Percentiles rank a stretch among this genome's conserved stretches.
Conservation (phyloP, 2,888 invertebrate genomes). For the Volucella inanis region DNA sequence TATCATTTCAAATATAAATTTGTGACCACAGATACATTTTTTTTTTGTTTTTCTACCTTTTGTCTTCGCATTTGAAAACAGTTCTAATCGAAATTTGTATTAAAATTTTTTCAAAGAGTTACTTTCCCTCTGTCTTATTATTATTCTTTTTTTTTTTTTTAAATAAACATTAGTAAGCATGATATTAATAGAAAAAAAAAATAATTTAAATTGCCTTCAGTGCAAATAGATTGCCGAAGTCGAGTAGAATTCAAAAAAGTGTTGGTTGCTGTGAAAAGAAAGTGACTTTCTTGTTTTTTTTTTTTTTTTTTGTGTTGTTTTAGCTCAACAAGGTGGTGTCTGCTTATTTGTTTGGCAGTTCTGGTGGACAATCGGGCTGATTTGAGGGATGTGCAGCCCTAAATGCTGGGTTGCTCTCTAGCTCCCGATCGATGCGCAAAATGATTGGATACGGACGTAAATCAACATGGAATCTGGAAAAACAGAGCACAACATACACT, state of each 20-base stretch:
- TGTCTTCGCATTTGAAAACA: neutral
- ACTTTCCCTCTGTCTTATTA: too few relatives aligned
- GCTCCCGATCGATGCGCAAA: constrained; percentile 91
- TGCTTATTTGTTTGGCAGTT: constrained; percentile 88
- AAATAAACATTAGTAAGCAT: constrained; percentile 58
- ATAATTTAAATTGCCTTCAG: constrained; percentile 17
- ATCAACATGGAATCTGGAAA: constrained; percentile 93
- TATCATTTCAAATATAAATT: constrained; percentile 55
- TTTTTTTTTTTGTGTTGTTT: neutral
- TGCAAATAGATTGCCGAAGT: constrained; percentile 61
- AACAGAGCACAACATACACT: neutral
- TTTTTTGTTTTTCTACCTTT: constrained; percentile 51
- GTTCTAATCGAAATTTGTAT: constrained; percentile 40
- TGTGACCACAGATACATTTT: constrained; percentile 70
- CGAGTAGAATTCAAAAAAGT: constrained; percentile 17
- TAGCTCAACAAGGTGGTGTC: constrained; percentile 7
- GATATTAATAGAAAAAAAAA: constrained; percentile 52
- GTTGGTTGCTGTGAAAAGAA: constrained; percentile 15
- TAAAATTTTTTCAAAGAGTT: constrained; percentile 45
- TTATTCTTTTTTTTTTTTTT: too few relatives aligned
- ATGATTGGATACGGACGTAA: constrained; percentile 95
- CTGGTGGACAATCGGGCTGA: constrained; percentile 97
- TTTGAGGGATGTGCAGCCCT: constrained; percentile 94
- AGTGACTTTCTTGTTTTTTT: neutral
- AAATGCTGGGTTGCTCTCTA: constrained; percentile 95